phyloP scores from a whole-genome alignment of 2,888 invertebrate species.

The Ophioninae sp. region DNA sequence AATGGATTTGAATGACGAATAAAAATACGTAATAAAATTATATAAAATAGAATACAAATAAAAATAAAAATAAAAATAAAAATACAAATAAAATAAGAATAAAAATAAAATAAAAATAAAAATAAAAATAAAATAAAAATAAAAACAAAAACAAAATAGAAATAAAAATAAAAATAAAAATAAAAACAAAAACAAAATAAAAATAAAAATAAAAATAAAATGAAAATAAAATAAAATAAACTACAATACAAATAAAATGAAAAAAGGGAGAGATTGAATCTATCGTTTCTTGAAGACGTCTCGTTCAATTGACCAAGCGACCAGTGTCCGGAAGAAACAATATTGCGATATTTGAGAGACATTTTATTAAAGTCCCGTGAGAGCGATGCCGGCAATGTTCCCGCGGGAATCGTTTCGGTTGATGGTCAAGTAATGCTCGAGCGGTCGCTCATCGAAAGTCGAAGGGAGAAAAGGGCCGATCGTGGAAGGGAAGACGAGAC shows the following conservation, averaged over 20 bases:
- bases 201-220: neutral
- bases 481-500: conserved; percentile 61
- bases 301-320: conserved; percentile 19
- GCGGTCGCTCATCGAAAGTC: conserved; percentile 50
- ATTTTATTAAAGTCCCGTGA: conserved; percentile 78
- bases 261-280: neutral
- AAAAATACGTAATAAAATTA: no score
- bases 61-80: no score
- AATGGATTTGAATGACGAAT: no score
- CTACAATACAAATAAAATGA: conserved; percentile 6
- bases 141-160: neutral
- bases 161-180: neutral
- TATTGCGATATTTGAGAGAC: conserved; percentile 77
- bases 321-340: conserved; percentile 69
- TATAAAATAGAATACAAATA: no score
- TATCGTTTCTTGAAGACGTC: conserved; percentile 13
- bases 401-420: conserved; percentile 33
- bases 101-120: conserved; percentile 14
- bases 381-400: conserved; percentile 68
- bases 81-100: conserved; percentile 3
- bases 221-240: conserved; percentile 6
- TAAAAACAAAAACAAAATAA: neutral
- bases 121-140: neutral
- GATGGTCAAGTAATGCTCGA: conserved; percentile 43
- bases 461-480: conserved; percentile 35